These are phyloP conservation scores for Coelinius sp. DNA, from an alignment of 2,888 invertebrate species.

Conservation along the genomic window DNA sequence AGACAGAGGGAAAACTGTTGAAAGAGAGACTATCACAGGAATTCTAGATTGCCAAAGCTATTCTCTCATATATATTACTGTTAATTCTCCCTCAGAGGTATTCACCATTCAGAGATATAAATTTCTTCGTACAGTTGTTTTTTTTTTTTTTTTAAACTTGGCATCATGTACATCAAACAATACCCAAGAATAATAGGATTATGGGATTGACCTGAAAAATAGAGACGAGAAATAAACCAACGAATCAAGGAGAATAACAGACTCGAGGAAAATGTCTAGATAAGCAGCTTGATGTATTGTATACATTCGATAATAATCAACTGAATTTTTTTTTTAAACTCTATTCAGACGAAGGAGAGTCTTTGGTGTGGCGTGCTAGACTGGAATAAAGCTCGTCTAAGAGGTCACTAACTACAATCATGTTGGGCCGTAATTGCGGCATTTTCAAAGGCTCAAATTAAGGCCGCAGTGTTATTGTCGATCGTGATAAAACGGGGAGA, in stretches of 20 bases:
- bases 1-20: conserved; percentile 19
- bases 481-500: conserved; percentile 3
- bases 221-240: conserved; percentile 29
- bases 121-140: not conserved
- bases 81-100: not conserved
- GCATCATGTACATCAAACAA: not conserved
- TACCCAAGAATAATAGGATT: not conserved
- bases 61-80: not conserved
- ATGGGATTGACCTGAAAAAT: conserved; percentile 39
- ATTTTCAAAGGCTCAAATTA: conserved; percentile 16
- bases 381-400: not conserved
- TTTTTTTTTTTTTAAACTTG: no score
- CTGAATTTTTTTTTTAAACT: not conserved
- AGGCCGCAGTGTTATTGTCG: conserved; percentile 10
- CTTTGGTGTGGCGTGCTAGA: not conserved
- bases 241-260: conserved; percentile 29
- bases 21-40: not conserved
- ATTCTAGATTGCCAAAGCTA: not conserved
- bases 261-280: conserved; percentile 6
- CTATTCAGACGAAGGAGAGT: not conserved
- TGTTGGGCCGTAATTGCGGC: not conserved
- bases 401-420: conserved; percentile 8
- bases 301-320: conserved; percentile 22
- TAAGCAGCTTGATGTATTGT: conserved; percentile 20
- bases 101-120: not conserved